These are phyloP conservation scores for Anodontia alba DNA, from an alignment of 2,888 invertebrate genomes.

Conservation along the genomic window DNA sequence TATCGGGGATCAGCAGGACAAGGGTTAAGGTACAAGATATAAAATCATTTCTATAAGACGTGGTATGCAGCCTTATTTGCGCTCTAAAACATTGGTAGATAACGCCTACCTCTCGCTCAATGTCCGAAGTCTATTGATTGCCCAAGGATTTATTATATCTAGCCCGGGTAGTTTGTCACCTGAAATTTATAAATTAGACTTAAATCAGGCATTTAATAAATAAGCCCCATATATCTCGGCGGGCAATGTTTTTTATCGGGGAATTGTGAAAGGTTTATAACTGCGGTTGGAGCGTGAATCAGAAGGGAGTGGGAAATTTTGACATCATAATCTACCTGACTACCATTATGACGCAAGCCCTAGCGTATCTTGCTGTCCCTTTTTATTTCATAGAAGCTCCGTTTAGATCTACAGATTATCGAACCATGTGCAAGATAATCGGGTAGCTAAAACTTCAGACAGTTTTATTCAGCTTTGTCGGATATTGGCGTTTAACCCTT, in stretches of 20 bases:
- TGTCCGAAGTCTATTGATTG: constrained; percentile 48
- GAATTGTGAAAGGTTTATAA: constrained; percentile 48
- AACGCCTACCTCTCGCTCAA: constrained; percentile 37
- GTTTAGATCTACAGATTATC: background rate
- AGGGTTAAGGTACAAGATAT: too few species aligned
- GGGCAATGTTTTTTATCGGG: constrained; percentile 51
- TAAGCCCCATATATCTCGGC: constrained; percentile 43
- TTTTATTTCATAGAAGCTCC: background rate
- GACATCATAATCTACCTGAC: constrained; percentile 53
- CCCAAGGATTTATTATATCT: constrained; percentile 53
- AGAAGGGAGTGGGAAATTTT: constrained; percentile 35
- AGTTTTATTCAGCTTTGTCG: too few species aligned
- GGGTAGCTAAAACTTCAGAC: too few species aligned
- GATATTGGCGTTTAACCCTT: too few species aligned
- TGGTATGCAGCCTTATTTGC: constrained; percentile 4
- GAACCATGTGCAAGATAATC: too few species aligned
- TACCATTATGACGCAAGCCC: background rate
- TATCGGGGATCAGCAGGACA: too few species aligned
- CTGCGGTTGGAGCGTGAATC: constrained; percentile 55
- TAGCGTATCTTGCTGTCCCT: background rate
- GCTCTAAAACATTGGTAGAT: constrained; percentile 38
- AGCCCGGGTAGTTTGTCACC: constrained; percentile 51
- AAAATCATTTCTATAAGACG: too few species aligned
- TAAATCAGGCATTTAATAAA: constrained; percentile 55
- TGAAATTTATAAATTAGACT: constrained; percentile 64